Evolutionary conservation across 2,113 vertebrate species (phyloP), one percentile per base, ranked within the genome.

Genomic region (Perccottus glenii): DNA sequence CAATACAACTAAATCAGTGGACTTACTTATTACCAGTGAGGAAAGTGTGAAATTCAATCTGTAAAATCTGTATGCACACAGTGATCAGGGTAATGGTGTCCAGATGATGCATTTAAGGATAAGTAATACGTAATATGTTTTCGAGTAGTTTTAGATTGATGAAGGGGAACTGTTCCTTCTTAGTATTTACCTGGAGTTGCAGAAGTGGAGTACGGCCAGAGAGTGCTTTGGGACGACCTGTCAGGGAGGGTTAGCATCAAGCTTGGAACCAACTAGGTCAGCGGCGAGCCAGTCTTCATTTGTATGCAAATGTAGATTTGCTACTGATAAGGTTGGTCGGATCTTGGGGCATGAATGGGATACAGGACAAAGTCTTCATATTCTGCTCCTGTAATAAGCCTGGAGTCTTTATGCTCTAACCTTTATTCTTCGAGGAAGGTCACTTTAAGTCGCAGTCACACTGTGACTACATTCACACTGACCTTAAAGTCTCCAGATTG

Each of bases 251-350:
- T 89, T 84, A 87, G 59, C 73, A 48, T 89, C 75, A 63, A 44
- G 73, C 73, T 65, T 63, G 75, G 77, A 63, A 80, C 79, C 80
- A 90, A 88, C 71, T 90, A 78, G 87, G 89, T 85, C 89, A 89
- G 76, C 71, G 80, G 80, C n/a, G 60, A 83, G 81, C 81, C 65
- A 59, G 82, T 58, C 82, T 81, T 86, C 83, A 89, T 90, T 88
- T 87, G 70, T 88, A 90, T 90, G 89, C 86, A 90, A 88, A 90
- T 87, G 89, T 83, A 90, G 86, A 89, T 88, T 80, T 82, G 70
- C 74, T 64, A 73, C 82, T 89, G 89, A 87, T 89, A 87, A 88
- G 87, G 83, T 84, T 86, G 84, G 80, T 71, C 80, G 81, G 83
- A 71, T 85, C 86, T 86, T 67, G 73, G 78, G 83, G 85, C 86